Base-by-base conservation (phyloP, 2,113 vertebrate genomes). In the Varanus komodoensis region DNA sequence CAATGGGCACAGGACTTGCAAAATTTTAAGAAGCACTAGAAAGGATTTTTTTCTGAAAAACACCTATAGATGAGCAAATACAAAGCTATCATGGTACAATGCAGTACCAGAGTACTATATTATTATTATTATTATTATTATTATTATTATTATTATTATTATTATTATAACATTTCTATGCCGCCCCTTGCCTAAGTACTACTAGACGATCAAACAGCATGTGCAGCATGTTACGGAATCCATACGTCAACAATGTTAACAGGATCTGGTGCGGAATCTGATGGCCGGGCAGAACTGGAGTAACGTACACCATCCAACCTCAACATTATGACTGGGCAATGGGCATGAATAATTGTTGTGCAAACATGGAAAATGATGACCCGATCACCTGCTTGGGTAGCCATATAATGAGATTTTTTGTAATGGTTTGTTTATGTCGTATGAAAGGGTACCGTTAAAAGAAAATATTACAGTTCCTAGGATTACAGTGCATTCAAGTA, bases 401-500 rank as follows among this genome's bases (percentile, higher is more conserved):
- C 3, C 11, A 34, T 73, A 32, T 74, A 34, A 74, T 19, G 17
- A 74, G 48, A 54, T n/a, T 15, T 50, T 11, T 27, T 52, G 25
- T 48, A 25, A 50, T 32, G 1, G 29, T 32, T 82, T 64, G 19
- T 64, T 34, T 34, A 5, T 9, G 81, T 34, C 3, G 34, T 61
- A 61, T 61, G 80, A 11, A 9, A 32, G 0, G 32, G 0, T 0
- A 3, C 89, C 32, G 34, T 57, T 91, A 25, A 88, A 87, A 6
- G n/a, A 48, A 12, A 0, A 73, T 8, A 14, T 0, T 6, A 61
- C 1, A 6, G 27, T 54, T 1, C 1, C 1, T 74, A 81, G 88
- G 7, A 9, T 84, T 89, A 90, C 38, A 50, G n/a, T 64, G 69
- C 0, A 75, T 82, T 85, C 57, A 82, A 94, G 87, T 54, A 5